These are phyloP conservation scores for Pegoplata infirma DNA, from an alignment of 2,888 invertebrate genomes.

Conservation along the genomic window DNA sequence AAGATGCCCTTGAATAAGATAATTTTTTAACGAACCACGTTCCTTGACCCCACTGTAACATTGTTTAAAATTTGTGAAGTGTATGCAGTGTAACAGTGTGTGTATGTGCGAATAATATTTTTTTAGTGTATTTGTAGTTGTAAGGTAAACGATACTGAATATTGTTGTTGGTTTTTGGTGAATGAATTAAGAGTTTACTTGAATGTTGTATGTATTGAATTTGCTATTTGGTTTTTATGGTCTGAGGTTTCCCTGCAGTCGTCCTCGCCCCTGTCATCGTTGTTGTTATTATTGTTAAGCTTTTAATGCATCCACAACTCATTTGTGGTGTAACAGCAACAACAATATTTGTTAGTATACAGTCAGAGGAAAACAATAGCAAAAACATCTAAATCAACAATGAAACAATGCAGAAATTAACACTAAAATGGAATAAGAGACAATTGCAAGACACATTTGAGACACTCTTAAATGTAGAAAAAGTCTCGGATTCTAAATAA, in stretches of 20 bases:
- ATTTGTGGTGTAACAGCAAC: background rate
- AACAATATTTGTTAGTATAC: conserved; percentile 1
- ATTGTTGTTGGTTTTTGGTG: background rate
- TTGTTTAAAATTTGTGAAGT: no score
- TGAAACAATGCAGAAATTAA: no score
- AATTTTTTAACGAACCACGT: no score
- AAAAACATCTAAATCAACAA: background rate
- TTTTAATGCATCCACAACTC: conserved; percentile 18
- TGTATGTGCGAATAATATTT: conserved; percentile 36
- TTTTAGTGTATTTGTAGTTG: no score
- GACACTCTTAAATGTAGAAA: no score
- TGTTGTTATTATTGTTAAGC: conserved; percentile 4
- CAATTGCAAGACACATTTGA: no score
- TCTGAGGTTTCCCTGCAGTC: background rate
- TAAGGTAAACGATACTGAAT: background rate
- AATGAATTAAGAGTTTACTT: background rate
- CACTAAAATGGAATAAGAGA: no score
- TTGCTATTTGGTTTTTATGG: background rate
- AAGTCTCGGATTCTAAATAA: no score
- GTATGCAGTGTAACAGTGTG: conserved; percentile 18
- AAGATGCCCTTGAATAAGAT: no score
- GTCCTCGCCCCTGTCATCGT: background rate
- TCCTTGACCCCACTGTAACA: no score
- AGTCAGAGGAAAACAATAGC: background rate
- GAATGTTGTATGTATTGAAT: background rate